These are phyloP conservation scores for Odobenus rosmarus DNA, from an alignment of 2,113 vertebrate species.

Conservation along the genomic window DNA sequence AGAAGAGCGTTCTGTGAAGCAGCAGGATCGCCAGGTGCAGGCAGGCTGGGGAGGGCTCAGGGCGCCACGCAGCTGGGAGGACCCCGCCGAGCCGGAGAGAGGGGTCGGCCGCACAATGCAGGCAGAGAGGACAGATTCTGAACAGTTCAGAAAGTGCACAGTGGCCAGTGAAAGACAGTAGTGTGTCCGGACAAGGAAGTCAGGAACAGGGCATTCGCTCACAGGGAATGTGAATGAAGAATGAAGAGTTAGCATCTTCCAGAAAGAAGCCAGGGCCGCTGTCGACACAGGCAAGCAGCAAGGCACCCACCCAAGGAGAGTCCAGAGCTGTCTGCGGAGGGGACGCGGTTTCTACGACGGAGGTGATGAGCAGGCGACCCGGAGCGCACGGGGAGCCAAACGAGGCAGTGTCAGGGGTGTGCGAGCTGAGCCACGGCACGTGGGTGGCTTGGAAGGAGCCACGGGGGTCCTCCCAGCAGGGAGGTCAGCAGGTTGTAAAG, in stretches of 20 bases:
- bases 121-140: not conserved
- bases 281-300: not conserved
- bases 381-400: not conserved
- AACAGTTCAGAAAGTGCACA: too few relatives aligned
- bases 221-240: not conserved
- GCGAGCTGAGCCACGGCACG: not conserved
- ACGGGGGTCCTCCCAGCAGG: not conserved
- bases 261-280: not conserved
- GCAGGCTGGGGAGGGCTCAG: not conserved
- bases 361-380: not conserved
- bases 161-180: not conserved
- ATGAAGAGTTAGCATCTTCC: not conserved
- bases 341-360: not conserved
- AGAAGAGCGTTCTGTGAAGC: not conserved
- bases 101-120: not conserved
- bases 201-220: not conserved
- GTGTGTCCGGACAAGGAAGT: not conserved
- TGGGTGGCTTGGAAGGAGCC: not conserved
- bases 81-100: not conserved
- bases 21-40: not conserved
- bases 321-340: not conserved
- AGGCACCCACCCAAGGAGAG: rapidly evolving
- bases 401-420: rapidly evolving
- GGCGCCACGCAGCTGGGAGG: rapidly evolving
- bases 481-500: not conserved